A percentile compares a stretch with the other conserved stretches of the same genome.
These are phyloP conservation scores for Bungarus multicinctus DNA, from an alignment of 2,113 vertebrate genomes.

Conservation along the genomic window DNA sequence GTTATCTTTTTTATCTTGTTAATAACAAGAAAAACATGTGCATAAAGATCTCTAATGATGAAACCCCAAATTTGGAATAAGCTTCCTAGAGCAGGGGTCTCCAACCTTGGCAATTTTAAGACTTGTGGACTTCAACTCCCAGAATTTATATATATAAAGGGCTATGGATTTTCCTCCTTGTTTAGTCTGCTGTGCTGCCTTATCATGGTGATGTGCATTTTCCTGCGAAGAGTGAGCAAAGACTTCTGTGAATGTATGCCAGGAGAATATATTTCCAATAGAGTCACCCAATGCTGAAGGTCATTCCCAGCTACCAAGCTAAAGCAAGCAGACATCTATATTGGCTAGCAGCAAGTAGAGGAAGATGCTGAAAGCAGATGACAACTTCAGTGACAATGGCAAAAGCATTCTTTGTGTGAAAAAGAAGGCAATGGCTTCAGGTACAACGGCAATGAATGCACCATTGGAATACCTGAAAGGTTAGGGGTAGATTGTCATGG, in stretches of 20 bases:
- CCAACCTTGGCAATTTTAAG: too few species aligned
- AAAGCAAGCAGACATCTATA: background rate
- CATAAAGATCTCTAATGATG: background rate
- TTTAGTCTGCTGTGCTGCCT: background rate
- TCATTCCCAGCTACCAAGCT: background rate
- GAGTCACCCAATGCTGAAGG: background rate
- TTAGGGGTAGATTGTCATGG: background rate
- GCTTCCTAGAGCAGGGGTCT: background rate
- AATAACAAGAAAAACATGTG: background rate
- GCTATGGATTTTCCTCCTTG: background rate
- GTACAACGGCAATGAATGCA: background rate
- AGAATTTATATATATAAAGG: too few species aligned
- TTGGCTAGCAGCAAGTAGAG: background rate
- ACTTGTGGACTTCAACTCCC: too few species aligned
- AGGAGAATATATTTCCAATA: background rate
- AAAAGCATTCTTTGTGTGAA: background rate
- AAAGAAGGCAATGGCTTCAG: background rate
- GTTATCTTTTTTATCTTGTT: background rate
- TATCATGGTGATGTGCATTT: background rate
- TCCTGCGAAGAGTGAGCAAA: background rate
- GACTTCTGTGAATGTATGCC: background rate
- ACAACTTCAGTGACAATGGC: background rate
- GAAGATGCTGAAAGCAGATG: background rate
- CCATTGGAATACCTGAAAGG: background rate
- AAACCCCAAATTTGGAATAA: background rate